A percentile compares a stretch with the other conserved stretches of the same genome.
These are phyloP conservation scores for Rhagonycha lutea DNA, from an alignment of 2,888 invertebrate species.

Conservation along the genomic window DNA sequence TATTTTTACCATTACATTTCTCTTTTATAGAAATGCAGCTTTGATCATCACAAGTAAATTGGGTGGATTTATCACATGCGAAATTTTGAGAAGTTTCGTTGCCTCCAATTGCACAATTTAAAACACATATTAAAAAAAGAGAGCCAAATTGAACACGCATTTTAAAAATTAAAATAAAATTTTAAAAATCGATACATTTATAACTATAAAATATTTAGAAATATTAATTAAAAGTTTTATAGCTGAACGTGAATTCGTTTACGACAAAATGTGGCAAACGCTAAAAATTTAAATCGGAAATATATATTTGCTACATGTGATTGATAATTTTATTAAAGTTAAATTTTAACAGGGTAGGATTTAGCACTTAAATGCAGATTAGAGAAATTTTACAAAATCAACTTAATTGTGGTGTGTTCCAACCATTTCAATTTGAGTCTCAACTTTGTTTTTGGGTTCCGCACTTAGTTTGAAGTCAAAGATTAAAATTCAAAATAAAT, in stretches of 20 bases:
- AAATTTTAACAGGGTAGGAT: too few species aligned
- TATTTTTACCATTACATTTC: conserved; percentile 62
- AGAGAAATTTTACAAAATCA: too few species aligned
- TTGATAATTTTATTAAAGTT: background rate
- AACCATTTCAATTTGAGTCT: too few species aligned
- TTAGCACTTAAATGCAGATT: too few species aligned
- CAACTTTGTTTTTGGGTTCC: too few species aligned
- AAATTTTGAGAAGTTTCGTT: conserved; percentile 42
- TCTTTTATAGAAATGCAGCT: conserved; percentile 60
- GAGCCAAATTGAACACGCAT: background rate
- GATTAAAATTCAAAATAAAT: too few species aligned
- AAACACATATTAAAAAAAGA: background rate
- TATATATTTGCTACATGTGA: background rate
- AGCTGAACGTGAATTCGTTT: background rate
- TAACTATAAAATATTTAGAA: background rate
- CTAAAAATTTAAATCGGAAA: background rate
- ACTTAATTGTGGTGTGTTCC: too few species aligned
- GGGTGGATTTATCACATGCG: conserved; percentile 58
- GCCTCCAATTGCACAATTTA: conserved; percentile 48
- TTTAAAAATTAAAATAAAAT: background rate
- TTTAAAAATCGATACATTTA: background rate
- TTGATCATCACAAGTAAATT: conserved; percentile 65
- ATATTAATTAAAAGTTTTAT: background rate
- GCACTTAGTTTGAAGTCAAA: too few species aligned
- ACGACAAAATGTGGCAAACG: background rate